Evolutionary conservation across 2,888 invertebrate species (phyloP), one percentile per base, ranked within the genome.

Genomic region (Amphipyra tragopoginis): DNA sequence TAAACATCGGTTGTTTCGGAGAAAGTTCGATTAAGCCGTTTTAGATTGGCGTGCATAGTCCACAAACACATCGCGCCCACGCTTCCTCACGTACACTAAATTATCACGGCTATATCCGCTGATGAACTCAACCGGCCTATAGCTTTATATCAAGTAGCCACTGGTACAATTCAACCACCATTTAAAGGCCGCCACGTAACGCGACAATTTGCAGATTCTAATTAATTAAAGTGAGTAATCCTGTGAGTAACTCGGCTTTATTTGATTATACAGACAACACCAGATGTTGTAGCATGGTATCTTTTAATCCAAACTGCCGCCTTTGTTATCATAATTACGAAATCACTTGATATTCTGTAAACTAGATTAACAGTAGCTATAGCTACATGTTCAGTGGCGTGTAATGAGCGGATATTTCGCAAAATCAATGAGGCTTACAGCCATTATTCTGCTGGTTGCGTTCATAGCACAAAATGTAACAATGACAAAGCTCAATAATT

Each of bases 51-150:
- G 65, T 61, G 72, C 58, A 61, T 61, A 58, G 68, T 64, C 67
- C 68, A 77, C 77, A 83, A 80, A 84, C 66, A 77, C 51, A 59
- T 70, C 56, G 50, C 59, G 50, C 83, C 80, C 65, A 80, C 80
- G 63, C 65, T 48, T 29, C 56, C 40, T 45, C 45, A 55, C 55
- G 54, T 62, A 57, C 57, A 53, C 55, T 65, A 60, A 39, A 63
- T 53, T 53, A 77, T 69, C 59, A 56, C 65, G 65, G 61, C 74
- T 83, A 82, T 77, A 83, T 75, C 68, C 56, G 76, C 72, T 76
- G 80, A 80, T 85, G 87, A 86, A 80, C 75, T 79, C 85, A 81
- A 52, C 64, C 54, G 47, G 57, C 59, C 61, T 67, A 75, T 78
- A 61, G 65, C 60, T 58, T 79, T 72, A 67, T 69, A 64, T 67